phyloP scores from a whole-genome alignment of 2,113 vertebrate species.

The Cranoglanis bouderius region DNA sequence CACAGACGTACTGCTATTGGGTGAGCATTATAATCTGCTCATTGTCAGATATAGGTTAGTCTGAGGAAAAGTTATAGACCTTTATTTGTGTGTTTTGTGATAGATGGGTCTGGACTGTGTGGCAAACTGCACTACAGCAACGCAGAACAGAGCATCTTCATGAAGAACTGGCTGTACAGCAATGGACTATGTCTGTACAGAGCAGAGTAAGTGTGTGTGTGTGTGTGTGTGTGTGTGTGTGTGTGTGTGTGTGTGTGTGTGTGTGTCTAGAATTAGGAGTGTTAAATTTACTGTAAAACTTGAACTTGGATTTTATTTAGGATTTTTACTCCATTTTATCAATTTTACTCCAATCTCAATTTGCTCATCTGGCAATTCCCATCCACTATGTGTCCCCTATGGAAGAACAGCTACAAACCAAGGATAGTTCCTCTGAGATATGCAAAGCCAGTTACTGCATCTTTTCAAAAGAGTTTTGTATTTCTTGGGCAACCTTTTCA shows the following conservation, averaged over 20 bases:
- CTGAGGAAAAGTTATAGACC: neutral
- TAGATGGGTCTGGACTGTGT: slow-evolving; percentile 79
- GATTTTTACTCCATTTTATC: neutral
- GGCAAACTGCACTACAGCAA: slow-evolving; percentile 70
- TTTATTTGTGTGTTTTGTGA: slow-evolving; percentile 40
- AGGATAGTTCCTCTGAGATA: neutral
- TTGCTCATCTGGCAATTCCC: neutral
- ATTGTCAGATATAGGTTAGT: neutral
- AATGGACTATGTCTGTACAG: slow-evolving; percentile 71
- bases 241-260: slow-evolving; percentile 61
- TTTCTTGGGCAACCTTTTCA: too few species aligned
- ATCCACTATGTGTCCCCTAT: neutral
- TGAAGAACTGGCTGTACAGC: slow-evolving; percentile 69
- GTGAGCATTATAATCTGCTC: slow-evolving; percentile 67
- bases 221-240: slow-evolving; percentile 62
- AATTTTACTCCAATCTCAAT: neutral
- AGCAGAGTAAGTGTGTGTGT: slow-evolving; percentile 75
- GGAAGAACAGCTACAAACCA: neutral
- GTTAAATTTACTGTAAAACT: neutral
- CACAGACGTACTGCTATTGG: slow-evolving; percentile 63
- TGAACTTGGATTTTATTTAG: neutral
- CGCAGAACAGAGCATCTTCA: slow-evolving; percentile 50
- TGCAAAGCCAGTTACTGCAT: neutral
- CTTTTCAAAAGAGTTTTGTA: neutral
- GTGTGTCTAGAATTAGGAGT: neutral